Conservation (phyloP, 1,140 invertebrate genomes). For the Trichonephila inaurata region DNA sequence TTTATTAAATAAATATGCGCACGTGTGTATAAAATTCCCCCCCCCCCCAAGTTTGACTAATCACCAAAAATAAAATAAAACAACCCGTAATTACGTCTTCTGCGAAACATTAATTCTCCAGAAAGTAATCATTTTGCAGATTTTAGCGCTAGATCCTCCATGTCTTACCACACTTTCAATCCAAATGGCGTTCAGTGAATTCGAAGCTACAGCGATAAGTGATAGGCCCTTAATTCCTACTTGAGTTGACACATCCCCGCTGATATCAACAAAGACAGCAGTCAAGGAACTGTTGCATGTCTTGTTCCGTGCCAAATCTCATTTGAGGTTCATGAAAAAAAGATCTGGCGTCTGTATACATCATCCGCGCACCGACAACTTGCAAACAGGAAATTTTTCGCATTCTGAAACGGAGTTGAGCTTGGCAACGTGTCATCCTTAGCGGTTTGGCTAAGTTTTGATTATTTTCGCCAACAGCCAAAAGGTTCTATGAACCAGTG, state of each 20-base stretch:
- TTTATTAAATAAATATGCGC: no score
- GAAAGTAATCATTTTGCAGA: no score
- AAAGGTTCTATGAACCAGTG: background rate
- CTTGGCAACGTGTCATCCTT: background rate
- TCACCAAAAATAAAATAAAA: no score
- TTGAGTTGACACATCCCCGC: background rate
- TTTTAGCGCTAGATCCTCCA: no score
- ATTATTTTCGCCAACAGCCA: background rate
- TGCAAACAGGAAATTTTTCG: constrained; percentile 15
- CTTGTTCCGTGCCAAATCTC: background rate
- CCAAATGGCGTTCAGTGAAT: background rate
- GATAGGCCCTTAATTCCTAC: background rate
- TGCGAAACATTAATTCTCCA: no score
- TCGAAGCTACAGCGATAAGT: background rate
- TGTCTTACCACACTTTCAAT: background rate
- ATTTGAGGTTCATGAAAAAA: background rate
- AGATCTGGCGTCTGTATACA: background rate
- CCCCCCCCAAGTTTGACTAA: no score
- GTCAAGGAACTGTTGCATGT: background rate
- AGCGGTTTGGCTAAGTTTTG: background rate
- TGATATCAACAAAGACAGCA: background rate
- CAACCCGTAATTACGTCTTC: no score
- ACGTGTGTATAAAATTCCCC: no score
- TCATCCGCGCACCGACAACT: constrained; percentile 38
- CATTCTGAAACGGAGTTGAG: background rate